Evolutionary conservation across 30 jellyfish, hydroid and myxozoan genomes (phyloP).

Genomic region (Nemopilema nomurai): DNA sequence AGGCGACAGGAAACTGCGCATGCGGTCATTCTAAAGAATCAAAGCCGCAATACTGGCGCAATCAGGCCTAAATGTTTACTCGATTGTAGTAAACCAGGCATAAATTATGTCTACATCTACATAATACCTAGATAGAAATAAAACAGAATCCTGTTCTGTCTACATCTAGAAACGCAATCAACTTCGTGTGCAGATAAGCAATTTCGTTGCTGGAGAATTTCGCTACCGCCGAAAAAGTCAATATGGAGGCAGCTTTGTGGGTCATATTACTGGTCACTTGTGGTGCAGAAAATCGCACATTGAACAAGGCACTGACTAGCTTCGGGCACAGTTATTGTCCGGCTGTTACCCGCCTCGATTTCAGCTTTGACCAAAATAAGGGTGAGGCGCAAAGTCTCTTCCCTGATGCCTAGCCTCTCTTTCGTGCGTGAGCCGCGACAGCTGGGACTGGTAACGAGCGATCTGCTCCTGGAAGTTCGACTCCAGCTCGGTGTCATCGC

Average conservation of each 20-base stretch:
- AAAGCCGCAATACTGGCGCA: no score
- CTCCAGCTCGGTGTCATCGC: constrained; percentile 63
- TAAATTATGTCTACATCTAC: not conserved
- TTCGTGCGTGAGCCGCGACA: constrained; percentile 71
- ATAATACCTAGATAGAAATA: not conserved
- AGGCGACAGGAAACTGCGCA: no score
- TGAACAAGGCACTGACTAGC: not conserved
- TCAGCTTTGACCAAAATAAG: not conserved
- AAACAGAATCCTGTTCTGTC: not conserved
- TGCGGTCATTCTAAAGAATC: no score
- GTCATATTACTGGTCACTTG: not conserved
- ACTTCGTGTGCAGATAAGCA: not conserved
- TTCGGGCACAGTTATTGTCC: not conserved
- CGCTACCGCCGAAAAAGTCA: not conserved
- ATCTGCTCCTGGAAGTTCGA: constrained; percentile 67
- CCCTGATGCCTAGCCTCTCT: constrained; percentile 78
- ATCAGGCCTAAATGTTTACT: no score
- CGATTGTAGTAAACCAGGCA: no score
- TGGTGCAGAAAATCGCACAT: not conserved
- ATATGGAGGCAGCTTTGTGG: not conserved
- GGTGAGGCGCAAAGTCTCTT: constrained; percentile 5
- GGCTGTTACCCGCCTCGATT: no score
- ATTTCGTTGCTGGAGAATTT: not conserved
- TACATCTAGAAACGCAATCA: not conserved
- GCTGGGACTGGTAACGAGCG: constrained; percentile 82